Evolutionary conservation across 2,888 invertebrate species (phyloP).

Genomic region (Antitype chi): DNA sequence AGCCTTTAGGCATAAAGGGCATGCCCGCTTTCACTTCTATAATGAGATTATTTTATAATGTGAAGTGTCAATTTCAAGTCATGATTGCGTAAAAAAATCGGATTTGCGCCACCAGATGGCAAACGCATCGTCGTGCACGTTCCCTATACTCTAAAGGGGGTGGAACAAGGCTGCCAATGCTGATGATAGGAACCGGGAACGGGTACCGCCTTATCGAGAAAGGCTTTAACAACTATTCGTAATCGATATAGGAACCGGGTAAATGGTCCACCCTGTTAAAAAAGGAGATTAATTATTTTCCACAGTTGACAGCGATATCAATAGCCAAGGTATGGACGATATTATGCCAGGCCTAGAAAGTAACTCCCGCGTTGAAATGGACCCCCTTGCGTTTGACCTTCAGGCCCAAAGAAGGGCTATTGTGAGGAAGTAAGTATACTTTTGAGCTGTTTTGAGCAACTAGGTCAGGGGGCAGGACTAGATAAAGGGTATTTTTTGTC

Average conservation of each 20-base stretch:
- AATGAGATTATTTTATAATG: too few relatives aligned
- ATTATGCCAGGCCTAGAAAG: conserved; percentile 80
- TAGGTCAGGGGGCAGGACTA: too few relatives aligned
- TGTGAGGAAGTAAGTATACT: conserved; percentile 72
- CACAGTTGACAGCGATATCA: conserved; percentile 69
- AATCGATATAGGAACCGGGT: not conserved
- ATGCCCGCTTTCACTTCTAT: too few relatives aligned
- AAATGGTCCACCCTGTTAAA: not conserved
- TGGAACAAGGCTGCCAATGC: not conserved
- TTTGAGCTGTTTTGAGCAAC: not conserved
- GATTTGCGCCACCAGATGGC: too few relatives aligned
- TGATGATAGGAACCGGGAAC: not conserved
- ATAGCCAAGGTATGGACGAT: conserved; percentile 79
- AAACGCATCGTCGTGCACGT: too few relatives aligned
- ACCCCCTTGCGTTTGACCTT: conserved; percentile 77
- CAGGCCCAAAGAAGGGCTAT: conserved; percentile 77
- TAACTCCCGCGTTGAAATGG: conserved; percentile 79
- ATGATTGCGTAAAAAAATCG: too few relatives aligned
- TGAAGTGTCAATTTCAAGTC: too few relatives aligned
- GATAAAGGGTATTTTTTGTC: too few relatives aligned
- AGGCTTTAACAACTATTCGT: not conserved
- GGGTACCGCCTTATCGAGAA: not conserved
- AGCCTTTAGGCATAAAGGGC: too few relatives aligned
- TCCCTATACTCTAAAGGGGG: not conserved
- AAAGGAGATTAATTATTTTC: conserved; percentile 20